Conservation (phyloP, 2,888 invertebrate species). For the Rhamphomyia laevipes region DNA sequence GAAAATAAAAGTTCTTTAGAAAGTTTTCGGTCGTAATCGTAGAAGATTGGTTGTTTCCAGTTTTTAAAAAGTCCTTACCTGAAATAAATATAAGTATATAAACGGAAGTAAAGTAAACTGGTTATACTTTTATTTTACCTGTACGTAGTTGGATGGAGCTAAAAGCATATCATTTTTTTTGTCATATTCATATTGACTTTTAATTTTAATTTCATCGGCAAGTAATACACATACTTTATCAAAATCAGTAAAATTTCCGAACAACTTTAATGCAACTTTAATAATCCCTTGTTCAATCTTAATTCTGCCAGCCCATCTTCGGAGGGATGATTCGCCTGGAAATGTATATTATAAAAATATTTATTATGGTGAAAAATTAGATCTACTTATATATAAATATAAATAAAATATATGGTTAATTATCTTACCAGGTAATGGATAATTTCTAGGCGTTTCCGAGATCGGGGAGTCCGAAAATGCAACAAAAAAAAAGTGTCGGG, state of each 20-base stretch:
- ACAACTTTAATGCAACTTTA: no score
- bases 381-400: no score
- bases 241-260: not conserved
- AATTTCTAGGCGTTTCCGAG: no score
- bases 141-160: slow-evolving; percentile 6
- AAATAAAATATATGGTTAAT: no score
- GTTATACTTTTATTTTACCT: not conserved
- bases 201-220: slow-evolving; percentile 8
- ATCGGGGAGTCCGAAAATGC: no score
- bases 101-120: not conserved
- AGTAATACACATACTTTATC: slow-evolving; percentile 5
- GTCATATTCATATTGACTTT: slow-evolving; percentile 7
- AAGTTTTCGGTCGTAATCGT: not conserved
- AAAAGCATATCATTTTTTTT: slow-evolving; percentile 5
- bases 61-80: no score
- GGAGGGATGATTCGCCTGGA: not conserved
- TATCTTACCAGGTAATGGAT: no score
- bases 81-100: not conserved
- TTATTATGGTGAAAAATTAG: no score
- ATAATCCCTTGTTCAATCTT: no score
- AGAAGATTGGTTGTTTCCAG: no score
- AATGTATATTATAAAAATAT: not conserved
- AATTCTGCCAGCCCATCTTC: not conserved
- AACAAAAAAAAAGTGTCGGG: no score
- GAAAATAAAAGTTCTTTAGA: not conserved